phyloP scores from a whole-genome alignment of 2,888 invertebrate genomes.

The Chrysodeixis includens region DNA sequence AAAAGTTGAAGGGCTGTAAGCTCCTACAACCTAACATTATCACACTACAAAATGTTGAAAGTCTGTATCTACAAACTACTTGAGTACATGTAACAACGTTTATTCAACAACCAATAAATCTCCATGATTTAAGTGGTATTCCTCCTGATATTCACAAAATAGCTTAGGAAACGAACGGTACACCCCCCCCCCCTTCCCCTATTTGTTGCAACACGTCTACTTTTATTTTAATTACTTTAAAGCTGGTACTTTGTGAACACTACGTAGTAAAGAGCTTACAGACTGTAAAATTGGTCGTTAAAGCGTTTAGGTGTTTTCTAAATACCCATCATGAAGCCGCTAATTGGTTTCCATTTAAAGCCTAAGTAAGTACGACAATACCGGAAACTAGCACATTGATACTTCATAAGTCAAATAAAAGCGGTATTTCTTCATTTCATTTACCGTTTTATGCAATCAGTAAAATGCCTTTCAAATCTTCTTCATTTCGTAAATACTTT shows the following conservation, averaged over 20 bases:
- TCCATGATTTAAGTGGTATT: slow-evolving; percentile 49
- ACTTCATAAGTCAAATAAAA: too few relatives aligned
- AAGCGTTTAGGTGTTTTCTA: slow-evolving; percentile 45
- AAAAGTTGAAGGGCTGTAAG: slow-evolving; percentile 32
- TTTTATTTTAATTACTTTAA: slow-evolving; percentile 51
- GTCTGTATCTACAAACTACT: slow-evolving; percentile 23
- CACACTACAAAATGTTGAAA: slow-evolving; percentile 38
- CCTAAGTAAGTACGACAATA: slow-evolving; percentile 28
- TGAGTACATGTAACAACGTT: slow-evolving; percentile 32
- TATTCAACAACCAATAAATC: slow-evolving; percentile 45
- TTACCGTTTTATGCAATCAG: too few relatives aligned
- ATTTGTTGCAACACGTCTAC: slow-evolving; percentile 50
- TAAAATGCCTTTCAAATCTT: background rate
- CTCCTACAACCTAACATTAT: slow-evolving; percentile 23
- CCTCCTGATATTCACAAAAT: slow-evolving; percentile 37
- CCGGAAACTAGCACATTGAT: slow-evolving; percentile 27
- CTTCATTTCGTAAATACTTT: background rate
- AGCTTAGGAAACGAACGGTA: slow-evolving; percentile 37
- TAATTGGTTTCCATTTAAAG: slow-evolving; percentile 45
- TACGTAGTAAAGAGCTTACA: slow-evolving; percentile 37
- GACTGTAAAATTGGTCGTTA: slow-evolving; percentile 49
- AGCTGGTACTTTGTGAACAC: slow-evolving; percentile 41
- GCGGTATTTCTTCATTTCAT: too few relatives aligned
- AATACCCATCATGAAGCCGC: slow-evolving; percentile 41
- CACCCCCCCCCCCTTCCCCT: slow-evolving; percentile 43